These are phyloP conservation scores for Spea bombifrons DNA, from an alignment of 2,113 vertebrate genomes.

Conservation along the genomic window DNA sequence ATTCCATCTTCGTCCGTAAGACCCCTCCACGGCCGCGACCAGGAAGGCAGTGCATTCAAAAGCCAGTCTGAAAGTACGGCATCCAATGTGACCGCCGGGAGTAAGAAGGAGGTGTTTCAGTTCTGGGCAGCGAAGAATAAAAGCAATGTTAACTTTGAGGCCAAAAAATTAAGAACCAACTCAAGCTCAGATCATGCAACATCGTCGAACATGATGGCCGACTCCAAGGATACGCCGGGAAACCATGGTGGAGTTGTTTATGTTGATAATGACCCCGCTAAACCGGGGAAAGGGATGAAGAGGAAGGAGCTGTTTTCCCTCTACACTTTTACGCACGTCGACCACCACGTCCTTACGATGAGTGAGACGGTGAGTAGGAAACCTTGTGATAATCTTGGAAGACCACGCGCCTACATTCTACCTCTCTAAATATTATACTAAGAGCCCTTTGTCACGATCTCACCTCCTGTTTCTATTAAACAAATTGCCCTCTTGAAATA, in stretches of 20 bases:
- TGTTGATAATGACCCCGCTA: neutral
- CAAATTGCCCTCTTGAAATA: too few species aligned
- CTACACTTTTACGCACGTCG: conserved; percentile 59
- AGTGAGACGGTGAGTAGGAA: conserved; percentile 63
- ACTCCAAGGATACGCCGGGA: neutral
- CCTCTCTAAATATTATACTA: too few species aligned
- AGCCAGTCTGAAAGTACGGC: neutral
- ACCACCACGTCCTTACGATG: conserved; percentile 57
- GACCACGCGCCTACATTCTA: too few species aligned
- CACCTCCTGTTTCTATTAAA: too few species aligned
- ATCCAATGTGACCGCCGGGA: conserved; percentile 30
- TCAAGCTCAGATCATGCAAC: conserved; percentile 16
- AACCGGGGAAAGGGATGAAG: conserved; percentile 53
- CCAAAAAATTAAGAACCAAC: conserved; percentile 7
- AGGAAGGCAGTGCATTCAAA: neutral
- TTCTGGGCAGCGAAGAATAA: conserved; percentile 60
- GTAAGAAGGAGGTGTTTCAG: conserved; percentile 50
- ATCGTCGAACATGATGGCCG: conserved; percentile 52
- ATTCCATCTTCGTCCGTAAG: neutral
- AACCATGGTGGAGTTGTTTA: neutral
- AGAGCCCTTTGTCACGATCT: too few species aligned
- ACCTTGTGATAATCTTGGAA: neutral
- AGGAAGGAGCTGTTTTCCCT: conserved; percentile 66
- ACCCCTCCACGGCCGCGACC: neutral
- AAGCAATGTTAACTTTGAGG: neutral